A percentile compares a stretch with the other conserved stretches of the same genome.
phyloP scores from a whole-genome alignment of 2,797 vertebrate species.

The Poeciliopsis turneri region DNA sequence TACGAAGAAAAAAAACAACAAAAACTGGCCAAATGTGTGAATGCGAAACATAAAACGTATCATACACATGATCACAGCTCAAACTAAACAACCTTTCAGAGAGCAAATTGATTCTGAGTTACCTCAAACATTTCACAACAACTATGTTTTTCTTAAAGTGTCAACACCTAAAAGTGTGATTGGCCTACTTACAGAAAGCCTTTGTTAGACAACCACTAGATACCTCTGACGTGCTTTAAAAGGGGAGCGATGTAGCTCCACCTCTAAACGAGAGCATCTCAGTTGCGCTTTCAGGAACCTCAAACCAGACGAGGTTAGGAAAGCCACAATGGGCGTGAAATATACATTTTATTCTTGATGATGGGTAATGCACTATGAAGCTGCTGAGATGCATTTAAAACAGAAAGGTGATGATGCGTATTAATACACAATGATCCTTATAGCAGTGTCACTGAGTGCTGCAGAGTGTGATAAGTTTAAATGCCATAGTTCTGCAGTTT shows the following conservation, averaged over 20 bases:
- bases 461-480: not conserved
- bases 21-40: constrained; percentile 3
- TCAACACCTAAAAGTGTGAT: constrained; percentile 20
- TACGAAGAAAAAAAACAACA: constrained; percentile 23
- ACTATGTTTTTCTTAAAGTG: constrained; percentile 16
- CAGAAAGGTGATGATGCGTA: not conserved
- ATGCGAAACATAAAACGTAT: not conserved
- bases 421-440: not conserved
- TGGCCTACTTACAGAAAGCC: constrained; percentile 20
- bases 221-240: not conserved
- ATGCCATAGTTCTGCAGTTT: not conserved
- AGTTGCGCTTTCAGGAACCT: not conserved
- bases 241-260: constrained; percentile 12
- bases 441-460: not conserved
- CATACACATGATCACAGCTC: not conserved
- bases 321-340: not conserved
- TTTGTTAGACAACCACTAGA: not conserved
- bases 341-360: not conserved
- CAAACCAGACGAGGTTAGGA: not conserved
- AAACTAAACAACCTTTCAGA: not conserved
- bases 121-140: constrained; percentile 13
- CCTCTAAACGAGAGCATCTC: not conserved
- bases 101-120: not conserved
- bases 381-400: not conserved
- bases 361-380: not conserved